Percentiles rank a stretch among this genome's conserved stretches.
Conservation (phyloP, 2,797 vertebrate species). For the Anniella stebbinsi region DNA sequence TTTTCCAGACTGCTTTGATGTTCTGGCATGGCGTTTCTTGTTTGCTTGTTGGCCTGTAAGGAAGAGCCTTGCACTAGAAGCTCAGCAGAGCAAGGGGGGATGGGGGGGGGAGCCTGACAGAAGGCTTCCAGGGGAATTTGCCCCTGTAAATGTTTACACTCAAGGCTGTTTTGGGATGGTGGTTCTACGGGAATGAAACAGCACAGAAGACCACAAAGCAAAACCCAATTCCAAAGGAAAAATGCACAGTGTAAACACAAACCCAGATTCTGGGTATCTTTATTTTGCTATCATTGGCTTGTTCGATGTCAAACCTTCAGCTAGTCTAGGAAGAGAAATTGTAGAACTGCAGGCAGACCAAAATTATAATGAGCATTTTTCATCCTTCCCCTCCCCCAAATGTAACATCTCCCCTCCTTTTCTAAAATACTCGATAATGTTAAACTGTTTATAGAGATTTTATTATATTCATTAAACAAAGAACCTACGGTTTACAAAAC, state of each 20-base stretch:
- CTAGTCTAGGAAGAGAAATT: background rate
- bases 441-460: no score
- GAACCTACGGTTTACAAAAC: no score
- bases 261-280: background rate
- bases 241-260: conserved; percentile 20
- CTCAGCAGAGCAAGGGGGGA: no score
- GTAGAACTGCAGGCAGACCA: background rate
- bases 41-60: background rate
- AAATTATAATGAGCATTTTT: background rate
- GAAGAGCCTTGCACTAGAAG: no score
- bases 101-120: background rate
- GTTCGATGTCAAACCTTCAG: background rate
- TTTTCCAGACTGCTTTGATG: background rate
- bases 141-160: conserved; percentile 5
- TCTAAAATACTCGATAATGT: no score
- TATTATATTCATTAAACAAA: no score
- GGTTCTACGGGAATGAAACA: conserved; percentile 14
- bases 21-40: no score
- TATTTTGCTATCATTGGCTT: background rate
- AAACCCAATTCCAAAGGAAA: background rate
- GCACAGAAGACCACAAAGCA: background rate
- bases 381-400: no score
- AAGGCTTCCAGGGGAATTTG: conserved; percentile 5
- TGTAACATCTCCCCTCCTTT: background rate
- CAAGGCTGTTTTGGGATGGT: background rate